Evolutionary conservation across 2,888 invertebrate species (phyloP).

Genomic region (Euclidia mi): DNA sequence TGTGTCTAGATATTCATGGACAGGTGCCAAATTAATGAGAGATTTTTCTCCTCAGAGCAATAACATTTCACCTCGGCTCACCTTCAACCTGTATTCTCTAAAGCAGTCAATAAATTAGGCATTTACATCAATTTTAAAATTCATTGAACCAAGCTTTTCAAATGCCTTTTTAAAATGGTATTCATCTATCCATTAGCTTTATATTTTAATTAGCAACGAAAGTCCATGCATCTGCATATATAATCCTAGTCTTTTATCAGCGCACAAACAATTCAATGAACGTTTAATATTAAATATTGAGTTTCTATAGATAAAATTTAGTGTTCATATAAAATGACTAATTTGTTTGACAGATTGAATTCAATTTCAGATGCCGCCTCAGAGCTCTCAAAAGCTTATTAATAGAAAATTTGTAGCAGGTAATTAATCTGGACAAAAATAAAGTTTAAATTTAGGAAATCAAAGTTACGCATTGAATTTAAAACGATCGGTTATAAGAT

Average conservation of each 20-base stretch:
- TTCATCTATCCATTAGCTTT: too few species aligned
- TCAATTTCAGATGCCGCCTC: constrained; percentile 16
- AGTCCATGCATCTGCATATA: background rate
- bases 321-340: constrained; percentile 10
- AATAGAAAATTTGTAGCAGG: constrained; percentile 16
- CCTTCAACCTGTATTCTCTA: too few species aligned
- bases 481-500: background rate
- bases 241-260: background rate
- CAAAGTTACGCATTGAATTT: constrained; percentile 1
- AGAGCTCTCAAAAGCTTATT: constrained; percentile 30
- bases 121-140: too few species aligned
- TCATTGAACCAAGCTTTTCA: too few species aligned
- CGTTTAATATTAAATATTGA: background rate
- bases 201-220: too few species aligned
- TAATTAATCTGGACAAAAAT: constrained; percentile 15
- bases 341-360: constrained; percentile 30
- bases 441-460: constrained; percentile 12
- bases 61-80: too few species aligned
- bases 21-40: too few species aligned
- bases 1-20: too few species aligned
- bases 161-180: too few species aligned
- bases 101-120: too few species aligned
- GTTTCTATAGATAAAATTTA: background rate
- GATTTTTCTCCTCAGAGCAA: too few species aligned
- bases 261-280: background rate